phyloP scores from a whole-genome alignment of 2,888 invertebrate species.

The Apodemia duryi region DNA sequence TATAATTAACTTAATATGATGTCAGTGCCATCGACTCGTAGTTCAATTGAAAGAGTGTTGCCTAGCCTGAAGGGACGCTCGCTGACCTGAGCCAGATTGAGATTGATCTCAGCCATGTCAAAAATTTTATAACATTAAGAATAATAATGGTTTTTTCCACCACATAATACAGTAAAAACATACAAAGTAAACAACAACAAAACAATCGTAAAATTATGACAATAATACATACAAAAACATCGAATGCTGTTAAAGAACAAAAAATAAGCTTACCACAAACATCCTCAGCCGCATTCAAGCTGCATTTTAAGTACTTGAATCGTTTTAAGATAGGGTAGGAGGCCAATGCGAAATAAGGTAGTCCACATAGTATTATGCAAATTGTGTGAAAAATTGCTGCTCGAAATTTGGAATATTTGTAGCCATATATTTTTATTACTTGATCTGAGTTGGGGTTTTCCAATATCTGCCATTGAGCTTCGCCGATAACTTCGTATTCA shows the following conservation, averaged over 20 bases:
- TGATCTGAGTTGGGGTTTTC: constrained; percentile 70
- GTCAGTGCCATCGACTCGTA: too few relatives aligned
- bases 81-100: too few relatives aligned
- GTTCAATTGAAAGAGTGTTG: too few relatives aligned
- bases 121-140: too few relatives aligned
- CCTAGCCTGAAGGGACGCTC: too few relatives aligned
- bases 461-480: constrained; percentile 73
- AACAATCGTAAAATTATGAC: too few relatives aligned
- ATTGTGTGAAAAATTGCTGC: constrained; percentile 69
- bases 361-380: constrained; percentile 70
- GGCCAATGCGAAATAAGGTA: constrained; percentile 77
- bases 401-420: constrained; percentile 62
- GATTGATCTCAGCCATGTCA: too few relatives aligned
- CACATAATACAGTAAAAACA: too few relatives aligned
- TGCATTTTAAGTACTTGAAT: constrained; percentile 76
- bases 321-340: constrained; percentile 78
- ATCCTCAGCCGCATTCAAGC: constrained; percentile 74
- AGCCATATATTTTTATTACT: constrained; percentile 73
- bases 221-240: too few relatives aligned
- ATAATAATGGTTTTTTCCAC: too few relatives aligned
- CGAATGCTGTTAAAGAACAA: neutral
- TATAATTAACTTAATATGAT: too few relatives aligned
- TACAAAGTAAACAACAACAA: too few relatives aligned
- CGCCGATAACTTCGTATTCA: constrained; percentile 79
- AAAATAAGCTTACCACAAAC: constrained; percentile 67